phyloP scores from a whole-genome alignment of 2,797 vertebrate species.

The Numenius phaeopus region DNA sequence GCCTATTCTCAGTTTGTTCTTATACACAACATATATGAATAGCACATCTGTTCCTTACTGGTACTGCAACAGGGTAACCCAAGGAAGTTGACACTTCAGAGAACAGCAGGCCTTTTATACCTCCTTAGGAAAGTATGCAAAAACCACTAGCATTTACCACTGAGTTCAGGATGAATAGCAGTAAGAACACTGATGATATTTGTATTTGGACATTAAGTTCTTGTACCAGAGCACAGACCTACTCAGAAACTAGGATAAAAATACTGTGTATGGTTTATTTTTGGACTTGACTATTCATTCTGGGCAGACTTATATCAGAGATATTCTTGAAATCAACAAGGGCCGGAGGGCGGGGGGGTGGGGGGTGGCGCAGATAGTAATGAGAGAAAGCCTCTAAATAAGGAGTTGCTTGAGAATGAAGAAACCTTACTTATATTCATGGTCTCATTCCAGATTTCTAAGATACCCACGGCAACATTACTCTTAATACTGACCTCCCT shows the following conservation, averaged over 20 bases:
- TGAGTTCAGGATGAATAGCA: not conserved
- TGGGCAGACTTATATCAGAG: not conserved
- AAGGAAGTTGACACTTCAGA: not conserved
- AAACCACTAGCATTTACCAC: not conserved
- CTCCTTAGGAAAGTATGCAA: not conserved
- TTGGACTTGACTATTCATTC: not conserved
- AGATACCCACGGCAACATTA: not conserved
- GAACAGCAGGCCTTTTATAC: not conserved
- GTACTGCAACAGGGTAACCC: not conserved
- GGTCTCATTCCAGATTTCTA: not conserved
- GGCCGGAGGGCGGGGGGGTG: no score
- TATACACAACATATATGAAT: not conserved
- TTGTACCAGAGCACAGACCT: not conserved
- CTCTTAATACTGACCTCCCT: not conserved
- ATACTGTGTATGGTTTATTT: not conserved
- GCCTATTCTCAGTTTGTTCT: not conserved
- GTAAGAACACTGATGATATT: not conserved
- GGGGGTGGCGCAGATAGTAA: no score
- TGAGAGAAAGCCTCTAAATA: not conserved
- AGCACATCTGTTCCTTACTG: conserved; percentile 37
- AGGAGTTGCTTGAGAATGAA: not conserved
- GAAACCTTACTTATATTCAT: not conserved
- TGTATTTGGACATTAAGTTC: not conserved
- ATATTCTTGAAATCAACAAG: not conserved
- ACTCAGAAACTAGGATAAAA: conserved; percentile 16